Conservation (phyloP, 2,113 vertebrate species). For the Anarhynchus alexandrinus region DNA sequence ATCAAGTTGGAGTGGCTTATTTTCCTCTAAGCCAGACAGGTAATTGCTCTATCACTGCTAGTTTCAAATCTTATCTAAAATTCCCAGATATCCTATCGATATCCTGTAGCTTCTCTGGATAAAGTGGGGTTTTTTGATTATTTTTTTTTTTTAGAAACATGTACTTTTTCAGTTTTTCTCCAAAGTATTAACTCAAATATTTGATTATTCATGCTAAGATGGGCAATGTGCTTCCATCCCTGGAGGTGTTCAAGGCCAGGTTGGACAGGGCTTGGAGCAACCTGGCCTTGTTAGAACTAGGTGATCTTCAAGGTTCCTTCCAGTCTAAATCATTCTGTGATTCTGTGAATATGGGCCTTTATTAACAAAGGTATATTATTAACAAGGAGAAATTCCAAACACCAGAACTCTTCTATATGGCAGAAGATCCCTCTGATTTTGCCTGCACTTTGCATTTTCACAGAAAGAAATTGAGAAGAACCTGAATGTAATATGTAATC, state of each 20-base stretch:
- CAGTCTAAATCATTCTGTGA: neutral
- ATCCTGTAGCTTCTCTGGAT: neutral
- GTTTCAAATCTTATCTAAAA: neutral
- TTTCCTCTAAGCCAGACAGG: neutral
- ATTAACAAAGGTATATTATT: neutral
- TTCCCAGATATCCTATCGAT: neutral
- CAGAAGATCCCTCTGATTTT: neutral
- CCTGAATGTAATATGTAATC: neutral
- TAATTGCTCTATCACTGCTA: neutral
- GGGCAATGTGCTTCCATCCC: neutral
- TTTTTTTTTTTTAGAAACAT: neutral
- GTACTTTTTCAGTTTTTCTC: neutral
- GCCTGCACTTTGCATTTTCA: neutral
- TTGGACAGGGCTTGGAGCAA: neutral
- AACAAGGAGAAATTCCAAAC: neutral
- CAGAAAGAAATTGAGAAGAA: neutral
- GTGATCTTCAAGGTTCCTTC: neutral
- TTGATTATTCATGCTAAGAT: neutral
- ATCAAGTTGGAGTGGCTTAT: neutral
- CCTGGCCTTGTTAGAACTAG: neutral
- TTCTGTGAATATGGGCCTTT: neutral
- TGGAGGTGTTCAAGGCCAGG: neutral
- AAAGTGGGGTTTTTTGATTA: neutral
- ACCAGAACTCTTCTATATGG: neutral
- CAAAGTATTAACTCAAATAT: neutral